Evolutionary conservation across 2,888 invertebrate genomes (phyloP).

Genomic region (Drosophila monieri): DNA sequence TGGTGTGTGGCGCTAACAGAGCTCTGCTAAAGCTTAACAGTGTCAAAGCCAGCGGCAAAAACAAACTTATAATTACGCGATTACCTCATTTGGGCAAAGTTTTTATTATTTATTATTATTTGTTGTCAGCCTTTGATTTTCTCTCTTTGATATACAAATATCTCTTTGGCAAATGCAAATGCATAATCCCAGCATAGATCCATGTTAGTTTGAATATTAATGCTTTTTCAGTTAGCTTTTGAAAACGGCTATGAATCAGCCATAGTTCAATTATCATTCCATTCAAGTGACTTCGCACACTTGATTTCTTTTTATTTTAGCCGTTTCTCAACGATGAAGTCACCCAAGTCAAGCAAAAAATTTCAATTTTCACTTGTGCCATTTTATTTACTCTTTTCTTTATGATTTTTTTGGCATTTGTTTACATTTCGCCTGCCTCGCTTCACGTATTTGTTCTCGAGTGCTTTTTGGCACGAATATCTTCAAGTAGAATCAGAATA

Average conservation of each 20-base stretch:
- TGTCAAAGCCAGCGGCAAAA: slow-evolving; percentile 47
- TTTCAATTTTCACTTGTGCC: slow-evolving; percentile 24
- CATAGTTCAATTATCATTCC: slow-evolving; percentile 18
- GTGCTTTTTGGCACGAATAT: slow-evolving; percentile 4
- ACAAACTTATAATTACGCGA: slow-evolving; percentile 81
- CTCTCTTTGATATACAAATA: slow-evolving; percentile 39
- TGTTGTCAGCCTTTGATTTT: slow-evolving; percentile 23
- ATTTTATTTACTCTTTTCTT: slow-evolving; percentile 39
- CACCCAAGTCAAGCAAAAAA: slow-evolving; percentile 32
- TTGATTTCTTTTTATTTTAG: slow-evolving; percentile 22
- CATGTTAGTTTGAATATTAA: slow-evolving; percentile 15
- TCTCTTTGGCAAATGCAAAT: slow-evolving; percentile 65
- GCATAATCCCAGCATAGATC: slow-evolving; percentile 18
- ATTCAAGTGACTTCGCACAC: slow-evolving; percentile 22
- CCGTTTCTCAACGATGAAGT: slow-evolving; percentile 45
- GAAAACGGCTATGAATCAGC: slow-evolving; percentile 20
- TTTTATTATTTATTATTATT: slow-evolving; percentile 67
- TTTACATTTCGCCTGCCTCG: slow-evolving; percentile 26
- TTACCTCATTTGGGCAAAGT: slow-evolving; percentile 81
- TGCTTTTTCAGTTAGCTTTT: not conserved
- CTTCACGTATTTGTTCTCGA: slow-evolving; percentile 8
- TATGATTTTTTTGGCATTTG: slow-evolving; percentile 33
- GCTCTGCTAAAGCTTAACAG: slow-evolving; percentile 54
- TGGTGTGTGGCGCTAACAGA: slow-evolving; percentile 17
- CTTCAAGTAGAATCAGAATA: slow-evolving; percentile 1